Base-by-base conservation (phyloP, 2,888 invertebrate species). In the Hoplodrina blanda region DNA sequence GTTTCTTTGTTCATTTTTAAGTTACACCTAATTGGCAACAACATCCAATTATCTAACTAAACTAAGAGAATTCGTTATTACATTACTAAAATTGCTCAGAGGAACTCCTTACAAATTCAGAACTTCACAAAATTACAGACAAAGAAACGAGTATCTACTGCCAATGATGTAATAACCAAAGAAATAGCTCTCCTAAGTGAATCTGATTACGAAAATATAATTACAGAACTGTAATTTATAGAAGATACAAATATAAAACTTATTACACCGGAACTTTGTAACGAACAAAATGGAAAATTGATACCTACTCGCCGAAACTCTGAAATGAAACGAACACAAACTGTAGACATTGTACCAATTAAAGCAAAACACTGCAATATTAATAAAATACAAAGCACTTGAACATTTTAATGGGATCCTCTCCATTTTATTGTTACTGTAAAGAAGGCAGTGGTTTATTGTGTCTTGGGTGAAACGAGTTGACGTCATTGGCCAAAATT, bases 261-360 rank as follows among this genome's bases (percentile, higher is more conserved):
- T 41, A 52, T 41, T 62, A 15, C 3, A 33, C 8, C 10, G 19
- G 20, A 62, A 70, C 13, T 76, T 63, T 53, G 25, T 50, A 49
- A 66, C 30, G 53, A 25, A 71, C 46, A 4, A 37, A 72, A 65
- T 19, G 37, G 57, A 49, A 62, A 66, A 71, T 62, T 66, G 59
- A 76, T 70, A 49, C 25, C 25, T 25, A 25, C 59, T 19, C 6
- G 2, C 19, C 2, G 17, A 55, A 76, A 77, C 55, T 76, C 59
- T 11, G 33, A 17, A 69, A 78, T 78, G 68, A 65, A 69, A 78
- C 15, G 64, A 73, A 78, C 59, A 78, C 68, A 69, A 55, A 20
- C 55, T 33, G 54, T 59, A 63, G 62, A 64, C 25, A 46, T 15
- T 60, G 53, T 19, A 50, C 52, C 57, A 78, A 77, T 77, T 77